Evolutionary conservation across 2,888 invertebrate genomes (phyloP).

Genomic region (Cartodere bifasciata): DNA sequence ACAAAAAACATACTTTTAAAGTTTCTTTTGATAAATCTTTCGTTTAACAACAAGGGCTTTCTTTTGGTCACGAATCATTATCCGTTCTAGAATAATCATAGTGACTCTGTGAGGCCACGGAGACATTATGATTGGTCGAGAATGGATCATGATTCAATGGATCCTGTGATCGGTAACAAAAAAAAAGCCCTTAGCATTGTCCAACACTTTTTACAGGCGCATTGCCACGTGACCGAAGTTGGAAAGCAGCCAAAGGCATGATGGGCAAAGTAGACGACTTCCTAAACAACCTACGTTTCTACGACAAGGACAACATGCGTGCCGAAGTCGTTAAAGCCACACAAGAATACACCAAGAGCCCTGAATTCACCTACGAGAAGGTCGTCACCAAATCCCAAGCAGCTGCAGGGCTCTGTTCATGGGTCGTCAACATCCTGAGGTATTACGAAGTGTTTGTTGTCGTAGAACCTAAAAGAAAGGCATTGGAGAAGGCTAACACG

Average conservation of each 20-base stretch:
- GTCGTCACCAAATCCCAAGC: constrained; percentile 78
- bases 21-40: no score
- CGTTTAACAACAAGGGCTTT: no score
- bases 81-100: no score
- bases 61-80: no score
- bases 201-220: no score
- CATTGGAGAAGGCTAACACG: constrained; percentile 72
- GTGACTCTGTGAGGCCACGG: no score
- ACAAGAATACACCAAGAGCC: constrained; percentile 47
- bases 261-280: constrained; percentile 88
- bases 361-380: constrained; percentile 74
- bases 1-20: no score
- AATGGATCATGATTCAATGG: no score
- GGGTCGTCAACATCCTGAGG: constrained; percentile 85
- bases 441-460: constrained; percentile 85
- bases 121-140: no score
- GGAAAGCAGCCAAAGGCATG: constrained; percentile 48
- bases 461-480: constrained; percentile 83
- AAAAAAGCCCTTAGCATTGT: no score
- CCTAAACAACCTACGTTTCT: constrained; percentile 66
- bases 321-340: constrained; percentile 75
- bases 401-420: constrained; percentile 85
- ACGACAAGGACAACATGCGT: constrained; percentile 89
- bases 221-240: constrained; percentile 8
- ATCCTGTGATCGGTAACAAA: no score